Percentiles rank a stretch among this genome's conserved stretches.
Evolutionary conservation across 2,888 invertebrate genomes (phyloP).

Genomic region (Noctua janthina): DNA sequence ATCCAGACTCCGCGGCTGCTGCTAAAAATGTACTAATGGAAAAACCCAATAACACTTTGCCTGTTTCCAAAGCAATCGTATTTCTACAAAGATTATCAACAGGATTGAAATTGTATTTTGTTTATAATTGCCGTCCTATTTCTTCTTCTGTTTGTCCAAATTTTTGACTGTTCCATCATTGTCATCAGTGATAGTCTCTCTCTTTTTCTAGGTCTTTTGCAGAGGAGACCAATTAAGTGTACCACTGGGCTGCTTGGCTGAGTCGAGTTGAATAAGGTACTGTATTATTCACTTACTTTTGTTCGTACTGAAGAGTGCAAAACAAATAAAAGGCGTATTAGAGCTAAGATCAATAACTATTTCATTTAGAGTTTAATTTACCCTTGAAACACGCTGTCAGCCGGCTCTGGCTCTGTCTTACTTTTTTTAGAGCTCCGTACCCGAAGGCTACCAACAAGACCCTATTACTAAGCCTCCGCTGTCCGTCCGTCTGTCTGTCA

Average conservation of each 20-base stretch:
- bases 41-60: neutral
- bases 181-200: neutral
- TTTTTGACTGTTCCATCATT: neutral
- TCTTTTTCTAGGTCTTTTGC: neutral
- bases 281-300: neutral
- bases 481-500: too few species aligned
- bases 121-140: neutral
- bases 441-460: too few species aligned
- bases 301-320: neutral
- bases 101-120: neutral
- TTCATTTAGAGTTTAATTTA: neutral
- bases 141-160: neutral
- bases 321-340: neutral
- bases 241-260: neutral
- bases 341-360: neutral
- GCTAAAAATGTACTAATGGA: neutral
- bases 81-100: neutral
- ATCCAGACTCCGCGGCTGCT: neutral
- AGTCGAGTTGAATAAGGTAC: constrained; percentile 3
- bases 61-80: neutral
- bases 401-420: neutral
- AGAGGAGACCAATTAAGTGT: neutral
- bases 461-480: too few species aligned
- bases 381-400: neutral
- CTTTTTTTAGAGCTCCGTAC: neutral